Conservation (phyloP, 2,113 vertebrate species). For the Trogon melanurus region DNA sequence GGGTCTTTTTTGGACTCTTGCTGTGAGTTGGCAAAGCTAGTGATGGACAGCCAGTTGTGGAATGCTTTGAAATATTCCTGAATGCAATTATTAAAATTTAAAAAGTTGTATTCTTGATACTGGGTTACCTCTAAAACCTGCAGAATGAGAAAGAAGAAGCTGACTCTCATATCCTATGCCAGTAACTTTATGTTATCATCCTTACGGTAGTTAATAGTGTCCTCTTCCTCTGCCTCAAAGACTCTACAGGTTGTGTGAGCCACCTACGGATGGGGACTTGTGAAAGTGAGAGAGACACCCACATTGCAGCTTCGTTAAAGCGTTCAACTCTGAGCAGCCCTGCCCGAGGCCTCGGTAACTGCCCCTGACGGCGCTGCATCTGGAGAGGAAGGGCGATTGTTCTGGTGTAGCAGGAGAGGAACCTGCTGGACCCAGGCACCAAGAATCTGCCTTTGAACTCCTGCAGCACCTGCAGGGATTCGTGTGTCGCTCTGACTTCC, state of each 20-base stretch:
- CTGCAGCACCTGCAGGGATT: not conserved
- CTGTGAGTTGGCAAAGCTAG: not conserved
- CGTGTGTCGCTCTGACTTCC: not conserved
- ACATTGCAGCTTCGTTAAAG: not conserved
- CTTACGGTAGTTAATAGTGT: not conserved
- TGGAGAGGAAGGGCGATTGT: not conserved
- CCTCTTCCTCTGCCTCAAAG: constrained; percentile 69
- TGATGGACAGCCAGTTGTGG: not conserved
- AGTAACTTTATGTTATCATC: not conserved
- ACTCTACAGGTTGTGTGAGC: constrained; percentile 93
- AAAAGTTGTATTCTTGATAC: not conserved
- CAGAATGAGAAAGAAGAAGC: not conserved
- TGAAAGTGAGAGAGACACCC: constrained; percentile 48
- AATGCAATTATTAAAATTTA: not conserved
- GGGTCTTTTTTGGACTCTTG: not conserved
- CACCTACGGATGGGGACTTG: constrained; percentile 91
- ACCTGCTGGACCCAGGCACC: not conserved
- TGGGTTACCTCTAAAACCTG: not conserved
- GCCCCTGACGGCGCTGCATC: not conserved
- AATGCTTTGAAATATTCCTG: not conserved
- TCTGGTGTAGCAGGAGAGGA: not conserved
- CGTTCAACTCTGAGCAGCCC: not conserved
- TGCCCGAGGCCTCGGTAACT: not conserved
- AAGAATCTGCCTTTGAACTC: not conserved
- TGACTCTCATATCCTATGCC: accelerated